Percentiles rank a stretch among this genome's conserved stretches.
phyloP scores from a whole-genome alignment of 2,888 invertebrate species.

The Drosophila siamana region DNA sequence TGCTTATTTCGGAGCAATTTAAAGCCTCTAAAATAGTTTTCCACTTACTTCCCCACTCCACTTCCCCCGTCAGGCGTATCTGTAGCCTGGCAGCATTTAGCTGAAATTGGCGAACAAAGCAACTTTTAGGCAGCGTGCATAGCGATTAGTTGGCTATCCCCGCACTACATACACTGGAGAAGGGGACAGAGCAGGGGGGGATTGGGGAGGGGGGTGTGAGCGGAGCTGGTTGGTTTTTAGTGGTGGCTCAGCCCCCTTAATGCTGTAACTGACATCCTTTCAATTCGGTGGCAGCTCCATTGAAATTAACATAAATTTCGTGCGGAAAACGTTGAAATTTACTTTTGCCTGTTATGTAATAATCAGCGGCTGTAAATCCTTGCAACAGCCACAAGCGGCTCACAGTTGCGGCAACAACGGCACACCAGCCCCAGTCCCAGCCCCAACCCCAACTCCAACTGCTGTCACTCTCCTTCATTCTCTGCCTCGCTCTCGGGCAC shows the following conservation, averaged over 20 bases:
- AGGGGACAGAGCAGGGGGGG: too few relatives aligned
- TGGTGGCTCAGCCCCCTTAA: conserved; percentile 1
- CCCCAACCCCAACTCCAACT: background rate
- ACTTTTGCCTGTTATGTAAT: conserved; percentile 68
- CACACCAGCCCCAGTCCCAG: too few relatives aligned
- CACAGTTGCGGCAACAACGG: conserved; percentile 15
- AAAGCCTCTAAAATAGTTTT: conserved; percentile 9
- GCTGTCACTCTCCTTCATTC: conserved; percentile 6
- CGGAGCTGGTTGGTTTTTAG: too few relatives aligned
- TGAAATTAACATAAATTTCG: conserved; percentile 74
- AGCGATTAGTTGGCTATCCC: conserved; percentile 31
- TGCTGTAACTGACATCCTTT: conserved; percentile 39
- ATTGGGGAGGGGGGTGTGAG: background rate
- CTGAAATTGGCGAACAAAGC: conserved; percentile 30
- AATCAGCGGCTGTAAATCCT: conserved; percentile 70
- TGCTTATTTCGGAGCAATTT: conserved; percentile 5
- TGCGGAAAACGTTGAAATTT: conserved; percentile 66
- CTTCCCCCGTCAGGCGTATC: background rate
- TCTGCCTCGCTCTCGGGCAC: background rate
- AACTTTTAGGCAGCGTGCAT: conserved; percentile 18
- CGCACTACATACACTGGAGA: background rate
- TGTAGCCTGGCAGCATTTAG: conserved; percentile 10
- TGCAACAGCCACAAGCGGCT: conserved; percentile 48
- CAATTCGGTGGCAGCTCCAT: conserved; percentile 39
- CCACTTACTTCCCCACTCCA: background rate